A percentile compares a stretch with the other conserved stretches of the same genome.
These are phyloP conservation scores for Agriotes lineatus DNA, from an alignment of 2,888 invertebrate genomes.

Conservation along the genomic window DNA sequence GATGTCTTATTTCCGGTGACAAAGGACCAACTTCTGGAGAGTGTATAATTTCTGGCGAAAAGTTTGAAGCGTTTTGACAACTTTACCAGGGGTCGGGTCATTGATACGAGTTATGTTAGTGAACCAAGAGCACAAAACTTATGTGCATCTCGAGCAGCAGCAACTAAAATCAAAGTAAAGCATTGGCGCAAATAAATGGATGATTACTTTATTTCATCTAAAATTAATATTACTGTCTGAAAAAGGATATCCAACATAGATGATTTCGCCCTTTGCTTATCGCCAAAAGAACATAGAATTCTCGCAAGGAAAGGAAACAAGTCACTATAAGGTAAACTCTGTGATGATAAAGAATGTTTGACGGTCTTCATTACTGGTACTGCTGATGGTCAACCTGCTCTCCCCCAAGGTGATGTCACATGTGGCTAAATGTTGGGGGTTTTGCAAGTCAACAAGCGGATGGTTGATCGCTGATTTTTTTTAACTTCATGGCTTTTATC, in stretches of 20 bases:
- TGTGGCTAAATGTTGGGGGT: conserved; percentile 46
- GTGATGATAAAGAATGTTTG: conserved; percentile 55
- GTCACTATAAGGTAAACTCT: conserved; percentile 49
- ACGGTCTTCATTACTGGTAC: conserved; percentile 51
- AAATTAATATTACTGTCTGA: conserved; percentile 44
- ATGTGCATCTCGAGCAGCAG: conserved; percentile 48
- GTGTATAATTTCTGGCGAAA: conserved; percentile 24
- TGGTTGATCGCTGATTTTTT: conserved; percentile 51
- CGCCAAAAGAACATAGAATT: background rate
- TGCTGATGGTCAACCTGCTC: conserved; percentile 35
- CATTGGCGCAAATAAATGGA: conserved; percentile 55
- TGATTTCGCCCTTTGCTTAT: background rate
- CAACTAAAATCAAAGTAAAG: conserved; percentile 50
- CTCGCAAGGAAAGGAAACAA: conserved; percentile 54
- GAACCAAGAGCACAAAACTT: conserved; percentile 53
- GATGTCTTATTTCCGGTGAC: too few species aligned
- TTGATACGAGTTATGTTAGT: conserved; percentile 56
- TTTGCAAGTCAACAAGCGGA: conserved; percentile 45
- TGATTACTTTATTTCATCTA: conserved; percentile 51
- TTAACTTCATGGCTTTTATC: conserved; percentile 43
- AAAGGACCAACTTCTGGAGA: conserved; percentile 37
- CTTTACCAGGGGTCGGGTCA: conserved; percentile 16
- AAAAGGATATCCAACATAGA: conserved; percentile 4
- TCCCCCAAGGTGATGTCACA: conserved; percentile 47
- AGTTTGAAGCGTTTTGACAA: background rate